These are phyloP conservation scores for Beroe forskalii DNA, from an alignment of 37 sponge, comb jelly and placozoan genomes.

Conservation along the genomic window DNA sequence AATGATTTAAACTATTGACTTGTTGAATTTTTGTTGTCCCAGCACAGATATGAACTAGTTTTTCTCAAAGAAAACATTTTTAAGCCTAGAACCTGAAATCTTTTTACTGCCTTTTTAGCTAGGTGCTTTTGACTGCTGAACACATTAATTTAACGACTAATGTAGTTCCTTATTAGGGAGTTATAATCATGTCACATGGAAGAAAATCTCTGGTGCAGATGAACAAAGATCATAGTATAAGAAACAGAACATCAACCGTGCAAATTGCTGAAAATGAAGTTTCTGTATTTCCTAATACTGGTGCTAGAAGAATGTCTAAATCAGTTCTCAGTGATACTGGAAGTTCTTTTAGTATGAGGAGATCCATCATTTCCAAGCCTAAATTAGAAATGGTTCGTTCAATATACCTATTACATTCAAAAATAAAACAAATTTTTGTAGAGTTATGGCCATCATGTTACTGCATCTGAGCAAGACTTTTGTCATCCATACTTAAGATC, in stretches of 20 bases:
- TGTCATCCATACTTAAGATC: background rate
- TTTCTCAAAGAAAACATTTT: too few relatives aligned
- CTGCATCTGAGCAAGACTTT: background rate
- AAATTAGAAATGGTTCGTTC: background rate
- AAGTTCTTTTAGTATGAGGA: slow-evolving; percentile 5
- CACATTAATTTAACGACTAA: too few relatives aligned
- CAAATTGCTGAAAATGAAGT: slow-evolving; percentile 5
- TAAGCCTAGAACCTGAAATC: too few relatives aligned
- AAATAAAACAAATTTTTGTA: too few relatives aligned
- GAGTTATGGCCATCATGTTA: background rate
- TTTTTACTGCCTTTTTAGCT: too few relatives aligned
- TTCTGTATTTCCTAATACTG: background rate
- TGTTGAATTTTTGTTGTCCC: too few relatives aligned
- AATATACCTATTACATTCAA: background rate
- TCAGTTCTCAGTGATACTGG: slow-evolving; percentile 44
- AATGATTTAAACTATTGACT: too few relatives aligned
- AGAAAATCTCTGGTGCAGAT: background rate
- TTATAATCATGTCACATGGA: background rate
- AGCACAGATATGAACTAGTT: too few relatives aligned
- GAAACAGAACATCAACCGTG: background rate
- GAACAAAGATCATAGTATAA: background rate
- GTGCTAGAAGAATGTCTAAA: slow-evolving; percentile 36
- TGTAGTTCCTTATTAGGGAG: too few relatives aligned
- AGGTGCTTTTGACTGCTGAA: too few relatives aligned
- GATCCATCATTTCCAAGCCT: slow-evolving; percentile 2